Evolutionary conservation across 2,797 vertebrate species (phyloP).

Genomic region (Balearica regulorum): DNA sequence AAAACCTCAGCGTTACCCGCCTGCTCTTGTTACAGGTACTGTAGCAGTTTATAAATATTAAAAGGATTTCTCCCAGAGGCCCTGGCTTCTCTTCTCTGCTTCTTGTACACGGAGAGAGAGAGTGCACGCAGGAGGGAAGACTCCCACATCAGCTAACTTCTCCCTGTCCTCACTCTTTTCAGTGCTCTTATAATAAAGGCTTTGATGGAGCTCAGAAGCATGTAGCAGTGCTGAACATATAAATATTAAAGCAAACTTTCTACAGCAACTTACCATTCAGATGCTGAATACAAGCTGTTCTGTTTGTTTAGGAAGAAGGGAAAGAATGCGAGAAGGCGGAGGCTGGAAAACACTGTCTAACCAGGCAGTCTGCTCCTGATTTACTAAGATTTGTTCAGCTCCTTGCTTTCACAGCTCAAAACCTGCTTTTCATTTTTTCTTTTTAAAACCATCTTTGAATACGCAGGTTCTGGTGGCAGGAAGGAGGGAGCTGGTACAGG

Average conservation of each 20-base stretch:
- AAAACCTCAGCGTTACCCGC: not conserved
- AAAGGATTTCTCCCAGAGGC: constrained; percentile 55
- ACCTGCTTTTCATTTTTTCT: not conserved
- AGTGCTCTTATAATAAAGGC: constrained; percentile 44
- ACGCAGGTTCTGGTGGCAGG: not conserved
- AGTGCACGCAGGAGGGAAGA: not conserved
- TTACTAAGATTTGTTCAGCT: constrained; percentile 22
- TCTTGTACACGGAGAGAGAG: not conserved
- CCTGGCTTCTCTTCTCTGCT: constrained; percentile 20
- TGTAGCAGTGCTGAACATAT: constrained; percentile 57
- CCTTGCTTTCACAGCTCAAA: not conserved
- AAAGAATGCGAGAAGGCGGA: not conserved
- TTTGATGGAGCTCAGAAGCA: constrained; percentile 61
- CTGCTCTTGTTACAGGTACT: constrained; percentile 29
- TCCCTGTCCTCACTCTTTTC: constrained; percentile 29
- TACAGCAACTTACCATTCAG: constrained; percentile 63
- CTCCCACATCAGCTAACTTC: constrained; percentile 22
- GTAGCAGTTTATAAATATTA: constrained; percentile 64
- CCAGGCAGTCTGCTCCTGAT: constrained; percentile 10
- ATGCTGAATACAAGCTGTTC: constrained; percentile 63
- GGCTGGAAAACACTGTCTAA: not conserved
- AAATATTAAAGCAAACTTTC: constrained; percentile 73
- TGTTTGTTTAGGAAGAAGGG: constrained; percentile 51
- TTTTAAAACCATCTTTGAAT: not conserved
- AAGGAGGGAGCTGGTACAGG: not conserved